Evolutionary conservation across 2,888 invertebrate genomes (phyloP).

Genomic region (Patella pellucida): DNA sequence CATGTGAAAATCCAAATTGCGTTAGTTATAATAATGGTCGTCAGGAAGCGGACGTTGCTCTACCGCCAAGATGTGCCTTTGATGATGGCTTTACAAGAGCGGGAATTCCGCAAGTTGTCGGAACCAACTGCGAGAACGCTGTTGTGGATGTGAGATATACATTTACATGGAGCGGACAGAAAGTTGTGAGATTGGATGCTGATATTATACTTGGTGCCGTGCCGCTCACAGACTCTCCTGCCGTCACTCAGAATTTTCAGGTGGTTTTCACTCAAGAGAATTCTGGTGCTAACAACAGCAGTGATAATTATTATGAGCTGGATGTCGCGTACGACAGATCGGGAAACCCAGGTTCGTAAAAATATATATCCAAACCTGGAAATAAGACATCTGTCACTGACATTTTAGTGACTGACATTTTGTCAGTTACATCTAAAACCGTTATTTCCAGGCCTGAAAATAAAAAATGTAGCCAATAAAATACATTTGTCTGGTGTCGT

Average conservation of each 20-base stretch:
- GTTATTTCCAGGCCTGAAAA: too few species aligned
- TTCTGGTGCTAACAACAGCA: constrained; percentile 28
- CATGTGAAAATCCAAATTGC: constrained; percentile 21
- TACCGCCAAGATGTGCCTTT: constrained; percentile 46
- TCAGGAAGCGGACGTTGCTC: constrained; percentile 7
- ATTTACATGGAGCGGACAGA: constrained; percentile 56
- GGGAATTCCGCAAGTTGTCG: constrained; percentile 36
- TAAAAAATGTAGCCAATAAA: too few species aligned
- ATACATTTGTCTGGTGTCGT: too few species aligned
- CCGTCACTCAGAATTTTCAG: constrained; percentile 55
- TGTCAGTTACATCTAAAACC: too few species aligned
- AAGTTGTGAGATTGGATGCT: constrained; percentile 54
- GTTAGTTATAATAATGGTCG: constrained; percentile 28
- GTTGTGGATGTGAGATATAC: constrained; percentile 62
- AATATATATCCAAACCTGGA: too few species aligned
- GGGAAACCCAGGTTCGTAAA: constrained; percentile 52
- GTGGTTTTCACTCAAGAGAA: constrained; percentile 48
- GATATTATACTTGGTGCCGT: constrained; percentile 48
- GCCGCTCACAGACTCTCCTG: constrained; percentile 17
- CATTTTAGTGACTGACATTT: too few species aligned
- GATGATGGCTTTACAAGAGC: constrained; percentile 51
- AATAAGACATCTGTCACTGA: too few species aligned
- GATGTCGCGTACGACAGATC: constrained; percentile 49
- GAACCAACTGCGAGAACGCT: constrained; percentile 50
- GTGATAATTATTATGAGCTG: constrained; percentile 45